Evolutionary conservation across 2,113 vertebrate species (phyloP).

Genomic region (Thamnaconus septentrionalis): DNA sequence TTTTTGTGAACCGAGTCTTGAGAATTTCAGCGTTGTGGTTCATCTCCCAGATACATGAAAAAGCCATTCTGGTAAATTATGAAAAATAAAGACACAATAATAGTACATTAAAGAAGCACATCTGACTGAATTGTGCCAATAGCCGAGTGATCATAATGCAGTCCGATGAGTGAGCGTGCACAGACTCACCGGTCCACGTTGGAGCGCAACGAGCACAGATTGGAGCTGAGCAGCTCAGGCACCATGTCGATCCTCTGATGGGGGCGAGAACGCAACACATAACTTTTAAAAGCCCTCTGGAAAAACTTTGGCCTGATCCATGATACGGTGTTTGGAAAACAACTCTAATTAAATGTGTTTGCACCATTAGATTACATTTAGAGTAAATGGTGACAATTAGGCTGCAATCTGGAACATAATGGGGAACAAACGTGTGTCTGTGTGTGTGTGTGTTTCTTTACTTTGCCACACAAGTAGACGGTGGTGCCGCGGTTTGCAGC

Average conservation of each 20-base stretch:
- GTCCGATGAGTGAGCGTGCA: neutral
- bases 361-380: too few relatives aligned
- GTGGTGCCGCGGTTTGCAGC: conserved; percentile 93
- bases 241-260: conserved; percentile 98
- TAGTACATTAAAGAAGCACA: neutral
- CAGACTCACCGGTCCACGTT: conserved; percentile 88
- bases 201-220: conserved; percentile 92
- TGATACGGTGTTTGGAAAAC: too few relatives aligned
- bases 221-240: conserved; percentile 95
- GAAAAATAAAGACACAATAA: neutral
- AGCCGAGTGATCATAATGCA: neutral
- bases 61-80: conserved; percentile 80
- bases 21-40: conserved; percentile 88
- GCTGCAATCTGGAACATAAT: neutral
- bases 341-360: too few relatives aligned
- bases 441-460: conserved; percentile 20
- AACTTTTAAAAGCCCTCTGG: neutral
- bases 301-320: neutral
- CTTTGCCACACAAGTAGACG: conserved; percentile 90
- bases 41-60: conserved; percentile 99
- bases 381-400: neutral
- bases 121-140: neutral
- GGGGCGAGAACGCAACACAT: conserved; percentile 2
- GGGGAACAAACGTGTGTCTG: neutral
- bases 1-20: conserved; percentile 91